Evolutionary conservation across 1,140 invertebrate genomes (phyloP).

Genomic region (Penaeus indicus): DNA sequence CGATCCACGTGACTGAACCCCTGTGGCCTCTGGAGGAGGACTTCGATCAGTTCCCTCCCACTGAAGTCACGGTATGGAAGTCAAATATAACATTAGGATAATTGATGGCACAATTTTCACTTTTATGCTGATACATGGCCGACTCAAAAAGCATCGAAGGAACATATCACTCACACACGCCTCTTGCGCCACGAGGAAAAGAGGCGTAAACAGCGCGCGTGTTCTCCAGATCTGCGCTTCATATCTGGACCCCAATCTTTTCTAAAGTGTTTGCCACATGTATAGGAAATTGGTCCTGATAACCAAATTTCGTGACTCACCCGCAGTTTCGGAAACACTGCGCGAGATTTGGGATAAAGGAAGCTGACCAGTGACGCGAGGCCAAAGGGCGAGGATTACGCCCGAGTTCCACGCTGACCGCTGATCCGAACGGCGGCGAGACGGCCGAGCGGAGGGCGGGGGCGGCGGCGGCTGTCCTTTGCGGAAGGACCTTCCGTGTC

Average conservation of each 20-base stretch:
- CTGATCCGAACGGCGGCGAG: conserved; percentile 24
- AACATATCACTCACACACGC: conserved; percentile 56
- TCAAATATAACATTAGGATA: conserved; percentile 61
- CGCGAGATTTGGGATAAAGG: no score
- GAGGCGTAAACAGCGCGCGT: background rate
- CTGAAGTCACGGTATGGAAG: conserved; percentile 45
- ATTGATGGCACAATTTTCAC: conserved; percentile 63
- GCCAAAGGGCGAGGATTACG: conserved; percentile 33
- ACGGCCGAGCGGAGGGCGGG: background rate
- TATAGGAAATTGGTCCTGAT: no score
- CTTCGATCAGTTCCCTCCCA: no score
- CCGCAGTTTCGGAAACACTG: no score
- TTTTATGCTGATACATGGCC: conserved; percentile 63
- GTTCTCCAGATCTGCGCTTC: background rate
- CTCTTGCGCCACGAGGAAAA: background rate
- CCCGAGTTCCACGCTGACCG: conserved; percentile 23
- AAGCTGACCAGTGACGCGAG: no score
- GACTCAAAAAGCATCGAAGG: conserved; percentile 62
- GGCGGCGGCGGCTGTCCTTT: background rate
- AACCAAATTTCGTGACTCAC: no score
- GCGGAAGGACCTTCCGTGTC: conserved; percentile 4
- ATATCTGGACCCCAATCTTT: no score
- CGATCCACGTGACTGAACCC: no score
- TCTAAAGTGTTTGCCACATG: no score
- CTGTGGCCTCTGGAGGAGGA: no score